Percentiles rank a stretch among this genome's conserved stretches.
Evolutionary conservation across 2,797 vertebrate species (phyloP).

Genomic region (Psittacula derbiana): DNA sequence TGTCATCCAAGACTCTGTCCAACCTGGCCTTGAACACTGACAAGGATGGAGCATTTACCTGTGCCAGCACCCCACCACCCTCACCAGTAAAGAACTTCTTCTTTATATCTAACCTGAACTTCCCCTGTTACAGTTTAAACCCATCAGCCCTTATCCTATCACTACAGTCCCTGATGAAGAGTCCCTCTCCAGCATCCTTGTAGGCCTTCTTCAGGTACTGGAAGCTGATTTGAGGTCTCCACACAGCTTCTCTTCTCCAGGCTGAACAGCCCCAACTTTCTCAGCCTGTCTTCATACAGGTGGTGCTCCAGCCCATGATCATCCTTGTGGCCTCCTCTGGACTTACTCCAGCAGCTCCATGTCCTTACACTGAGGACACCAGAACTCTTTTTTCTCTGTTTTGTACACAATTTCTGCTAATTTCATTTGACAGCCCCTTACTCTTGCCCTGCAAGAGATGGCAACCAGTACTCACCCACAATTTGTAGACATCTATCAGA

Average conservation of each 20-base stretch:
- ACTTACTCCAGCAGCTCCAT: background rate
- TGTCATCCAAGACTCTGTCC: background rate
- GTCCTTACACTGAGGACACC: background rate
- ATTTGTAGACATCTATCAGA: background rate
- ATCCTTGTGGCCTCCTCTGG: background rate
- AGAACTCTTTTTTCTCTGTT: background rate
- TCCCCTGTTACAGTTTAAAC: background rate
- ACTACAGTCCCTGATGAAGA: too few relatives aligned
- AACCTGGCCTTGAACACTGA: background rate
- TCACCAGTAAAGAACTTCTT: background rate
- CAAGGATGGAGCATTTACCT: background rate
- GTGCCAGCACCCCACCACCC: background rate
- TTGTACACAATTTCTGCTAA: background rate
- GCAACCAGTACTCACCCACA: fast-evolving
- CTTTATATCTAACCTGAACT: background rate
- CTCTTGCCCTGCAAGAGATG: background rate
- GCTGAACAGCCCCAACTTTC: background rate
- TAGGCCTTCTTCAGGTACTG: background rate
- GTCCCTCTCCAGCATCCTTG: background rate
- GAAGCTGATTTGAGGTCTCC: background rate
- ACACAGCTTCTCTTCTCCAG: background rate
- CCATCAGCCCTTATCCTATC: too few relatives aligned
- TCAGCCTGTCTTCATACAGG: background rate
- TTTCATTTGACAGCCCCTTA: background rate
- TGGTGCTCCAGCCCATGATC: background rate